A percentile compares a stretch with the other conserved stretches of the same genome.
These are phyloP conservation scores for Eulemur rufifrons DNA, from an alignment of 2,113 vertebrate genomes.

Conservation along the genomic window DNA sequence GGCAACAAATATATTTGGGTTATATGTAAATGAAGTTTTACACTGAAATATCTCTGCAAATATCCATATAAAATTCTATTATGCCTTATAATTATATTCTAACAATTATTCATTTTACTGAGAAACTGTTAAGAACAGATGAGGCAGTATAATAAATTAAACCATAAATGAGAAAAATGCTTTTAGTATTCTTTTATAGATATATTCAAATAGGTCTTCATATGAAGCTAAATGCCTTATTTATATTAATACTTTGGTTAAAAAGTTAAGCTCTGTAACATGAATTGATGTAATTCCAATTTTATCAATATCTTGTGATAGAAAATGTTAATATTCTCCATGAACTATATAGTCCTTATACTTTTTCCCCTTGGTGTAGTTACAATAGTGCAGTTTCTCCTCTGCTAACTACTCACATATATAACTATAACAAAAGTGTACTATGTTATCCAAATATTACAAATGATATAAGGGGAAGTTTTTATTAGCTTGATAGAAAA, in stretches of 20 bases:
- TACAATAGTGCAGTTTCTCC: not conserved
- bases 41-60: slow-evolving; percentile 27
- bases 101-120: slow-evolving; percentile 43
- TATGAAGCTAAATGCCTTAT: slow-evolving; percentile 20
- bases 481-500: slow-evolving; percentile 31
- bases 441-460: not conserved
- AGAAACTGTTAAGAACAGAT: slow-evolving; percentile 34
- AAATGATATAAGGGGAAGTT: not conserved
- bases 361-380: slow-evolving; percentile 11
- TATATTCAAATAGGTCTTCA: slow-evolving; percentile 27
- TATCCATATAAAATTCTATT: slow-evolving; percentile 36
- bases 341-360: not conserved
- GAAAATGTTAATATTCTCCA: slow-evolving; percentile 54
- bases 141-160: not conserved
- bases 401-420: not conserved
- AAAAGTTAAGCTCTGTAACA: not conserved
- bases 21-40: not conserved
- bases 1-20: not conserved
- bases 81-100: slow-evolving; percentile 27
- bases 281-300: not conserved
- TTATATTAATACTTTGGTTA: slow-evolving; percentile 31
- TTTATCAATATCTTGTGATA: slow-evolving; percentile 43
- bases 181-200: slow-evolving; percentile 12
- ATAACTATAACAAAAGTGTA: slow-evolving; percentile 22
- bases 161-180: not conserved